Percentiles rank a stretch among this genome's conserved stretches.
phyloP scores from a whole-genome alignment of 2,113 vertebrate species.

The Mohoua ochrocephala region DNA sequence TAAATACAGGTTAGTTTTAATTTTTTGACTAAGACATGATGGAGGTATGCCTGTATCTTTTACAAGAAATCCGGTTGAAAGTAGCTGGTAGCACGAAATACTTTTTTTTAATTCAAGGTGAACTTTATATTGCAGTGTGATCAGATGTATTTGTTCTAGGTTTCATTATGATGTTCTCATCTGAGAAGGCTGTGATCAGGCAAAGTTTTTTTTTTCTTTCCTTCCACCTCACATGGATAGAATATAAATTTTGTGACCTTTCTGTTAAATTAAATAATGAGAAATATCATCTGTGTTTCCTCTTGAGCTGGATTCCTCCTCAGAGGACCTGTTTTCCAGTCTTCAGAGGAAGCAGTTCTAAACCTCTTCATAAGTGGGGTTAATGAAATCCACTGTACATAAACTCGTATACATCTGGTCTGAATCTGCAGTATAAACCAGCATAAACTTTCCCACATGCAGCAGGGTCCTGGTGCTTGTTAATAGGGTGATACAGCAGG shows the following conservation, averaged over 20 bases:
- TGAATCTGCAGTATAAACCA: not conserved
- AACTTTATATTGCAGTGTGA: not conserved
- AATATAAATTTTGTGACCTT: not conserved
- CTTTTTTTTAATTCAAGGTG: not conserved
- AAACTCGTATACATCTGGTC: not conserved
- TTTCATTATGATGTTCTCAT: not conserved
- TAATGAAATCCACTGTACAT: not conserved
- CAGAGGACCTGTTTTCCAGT: not conserved
- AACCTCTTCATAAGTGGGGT: not conserved
- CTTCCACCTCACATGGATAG: not conserved
- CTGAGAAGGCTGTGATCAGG: not conserved
- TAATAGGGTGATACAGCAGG: not conserved
- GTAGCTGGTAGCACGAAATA: not conserved
- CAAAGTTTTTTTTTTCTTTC: not conserved
- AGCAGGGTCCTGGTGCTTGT: not conserved
- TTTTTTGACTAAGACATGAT: not conserved
- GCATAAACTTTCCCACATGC: not conserved
- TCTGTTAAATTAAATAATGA: conserved; percentile 5
- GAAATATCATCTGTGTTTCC: not conserved
- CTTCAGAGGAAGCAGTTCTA: not conserved
- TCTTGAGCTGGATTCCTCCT: not conserved
- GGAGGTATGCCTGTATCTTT: not conserved
- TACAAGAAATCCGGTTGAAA: not conserved
- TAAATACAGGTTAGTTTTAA: not conserved
- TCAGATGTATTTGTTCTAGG: not conserved